Conservation (phyloP, 2,113 vertebrate genomes). For the Ammodytes dubius region DNA sequence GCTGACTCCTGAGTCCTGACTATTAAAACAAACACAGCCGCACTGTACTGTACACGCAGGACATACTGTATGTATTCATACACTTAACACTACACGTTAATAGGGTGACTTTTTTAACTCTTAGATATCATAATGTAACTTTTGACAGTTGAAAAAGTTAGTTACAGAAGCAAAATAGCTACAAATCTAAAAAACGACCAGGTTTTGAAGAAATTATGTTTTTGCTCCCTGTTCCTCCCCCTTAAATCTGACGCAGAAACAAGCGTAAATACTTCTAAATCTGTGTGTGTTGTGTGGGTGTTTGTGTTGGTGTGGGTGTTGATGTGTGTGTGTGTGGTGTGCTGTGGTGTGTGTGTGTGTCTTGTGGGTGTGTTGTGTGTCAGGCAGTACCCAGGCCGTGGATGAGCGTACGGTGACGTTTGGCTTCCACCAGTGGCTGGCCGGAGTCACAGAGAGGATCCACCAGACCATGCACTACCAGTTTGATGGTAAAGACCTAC, state of each 20-base stretch:
- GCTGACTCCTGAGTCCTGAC: constrained; percentile 22
- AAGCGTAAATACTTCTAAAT: background rate
- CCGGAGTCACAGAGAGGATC: constrained; percentile 92
- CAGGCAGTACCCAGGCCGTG: constrained; percentile 86
- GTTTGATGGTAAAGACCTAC: constrained; percentile 87
- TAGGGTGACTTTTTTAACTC: too few species aligned
- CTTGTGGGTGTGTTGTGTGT: constrained; percentile 4
- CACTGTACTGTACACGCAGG: background rate
- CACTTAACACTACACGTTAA: background rate
- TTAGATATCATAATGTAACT: too few species aligned
- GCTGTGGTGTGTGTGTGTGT: background rate
- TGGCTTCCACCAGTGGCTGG: constrained; percentile 93
- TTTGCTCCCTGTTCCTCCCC: too few species aligned
- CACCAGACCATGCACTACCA: constrained; percentile 96
- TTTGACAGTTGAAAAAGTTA: too few species aligned
- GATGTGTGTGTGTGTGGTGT: background rate
- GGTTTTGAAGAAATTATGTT: too few species aligned
- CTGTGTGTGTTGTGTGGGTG: too few species aligned
- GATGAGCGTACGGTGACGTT: constrained; percentile 89
- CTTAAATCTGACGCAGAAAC: background rate
- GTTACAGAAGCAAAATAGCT: too few species aligned
- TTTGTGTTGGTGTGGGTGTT: background rate
- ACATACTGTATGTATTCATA: background rate
- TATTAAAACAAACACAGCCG: constrained; percentile 8
- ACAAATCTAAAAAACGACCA: too few species aligned